phyloP scores from a whole-genome alignment of 2,888 invertebrate species.

The Nematopogon swammerdamellus region DNA sequence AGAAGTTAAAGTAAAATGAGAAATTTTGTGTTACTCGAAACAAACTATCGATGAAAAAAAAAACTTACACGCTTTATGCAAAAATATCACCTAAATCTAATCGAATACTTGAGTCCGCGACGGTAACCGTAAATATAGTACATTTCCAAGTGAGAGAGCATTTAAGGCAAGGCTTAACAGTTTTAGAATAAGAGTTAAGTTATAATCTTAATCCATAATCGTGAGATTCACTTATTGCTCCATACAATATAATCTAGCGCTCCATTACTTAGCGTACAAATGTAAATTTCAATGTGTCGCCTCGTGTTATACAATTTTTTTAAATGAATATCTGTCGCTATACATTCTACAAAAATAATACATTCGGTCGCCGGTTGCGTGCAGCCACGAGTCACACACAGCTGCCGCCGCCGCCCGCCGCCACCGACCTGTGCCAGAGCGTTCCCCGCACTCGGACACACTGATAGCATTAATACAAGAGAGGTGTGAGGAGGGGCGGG shows the following conservation, averaged over 20 bases:
- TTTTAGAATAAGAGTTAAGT: neutral
- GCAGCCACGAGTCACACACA: neutral
- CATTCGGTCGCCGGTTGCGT: neutral
- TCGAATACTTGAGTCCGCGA: slow-evolving; percentile 52
- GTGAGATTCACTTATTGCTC: neutral
- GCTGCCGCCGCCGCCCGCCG: too few relatives aligned
- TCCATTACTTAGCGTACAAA: neutral
- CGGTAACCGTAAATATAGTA: slow-evolving; percentile 53
- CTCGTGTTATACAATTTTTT: neutral
- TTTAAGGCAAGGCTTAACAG: slow-evolving; percentile 41
- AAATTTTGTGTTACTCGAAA: neutral
- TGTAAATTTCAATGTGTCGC: neutral
- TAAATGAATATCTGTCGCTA: neutral
- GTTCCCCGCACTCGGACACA: too few relatives aligned
- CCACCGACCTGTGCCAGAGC: too few relatives aligned
- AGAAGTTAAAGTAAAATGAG: slow-evolving; percentile 7
- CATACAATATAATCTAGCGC: neutral
- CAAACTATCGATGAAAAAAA: slow-evolving; percentile 23
- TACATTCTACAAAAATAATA: neutral
- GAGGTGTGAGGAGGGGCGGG: neutral
- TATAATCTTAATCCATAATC: neutral
- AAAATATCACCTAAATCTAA: slow-evolving; percentile 38
- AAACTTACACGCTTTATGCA: slow-evolving; percentile 43
- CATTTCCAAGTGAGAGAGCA: slow-evolving; percentile 49
- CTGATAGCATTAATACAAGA: too few relatives aligned